phyloP scores from a whole-genome alignment of 2,797 vertebrate species.

The Poeciliopsis gracilis region DNA sequence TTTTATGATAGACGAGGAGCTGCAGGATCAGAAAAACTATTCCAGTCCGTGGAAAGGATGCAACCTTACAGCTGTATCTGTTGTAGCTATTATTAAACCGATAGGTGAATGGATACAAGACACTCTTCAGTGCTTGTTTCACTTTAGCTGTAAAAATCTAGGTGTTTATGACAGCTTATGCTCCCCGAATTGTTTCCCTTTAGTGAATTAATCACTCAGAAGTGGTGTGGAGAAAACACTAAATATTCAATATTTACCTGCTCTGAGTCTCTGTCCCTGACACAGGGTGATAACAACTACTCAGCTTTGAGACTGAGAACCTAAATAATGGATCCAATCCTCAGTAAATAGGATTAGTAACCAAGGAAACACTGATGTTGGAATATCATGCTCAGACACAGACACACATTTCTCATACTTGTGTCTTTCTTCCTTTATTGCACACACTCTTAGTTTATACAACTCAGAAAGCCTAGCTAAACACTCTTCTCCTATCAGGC shows the following conservation, averaged over 20 bases:
- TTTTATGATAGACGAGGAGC: conserved; percentile 32
- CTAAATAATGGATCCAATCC: conserved; percentile 76
- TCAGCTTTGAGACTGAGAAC: conserved; percentile 71
- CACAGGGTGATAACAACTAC: conserved; percentile 75
- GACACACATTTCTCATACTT: conserved; percentile 32
- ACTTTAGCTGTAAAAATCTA: conserved; percentile 15
- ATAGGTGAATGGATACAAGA: conserved; percentile 1
- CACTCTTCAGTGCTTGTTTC: neutral
- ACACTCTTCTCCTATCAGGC: conserved; percentile 22
- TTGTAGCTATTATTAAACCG: conserved; percentile 1
- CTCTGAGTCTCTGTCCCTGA: conserved; percentile 65
- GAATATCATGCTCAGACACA: conserved; percentile 24
- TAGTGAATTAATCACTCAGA: conserved; percentile 45
- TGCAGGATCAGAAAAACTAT: conserved; percentile 17
- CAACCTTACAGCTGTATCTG: conserved; percentile 10
- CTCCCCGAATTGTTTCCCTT: conserved; percentile 45
- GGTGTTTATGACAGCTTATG: conserved; percentile 40
- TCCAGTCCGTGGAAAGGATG: conserved; percentile 42
- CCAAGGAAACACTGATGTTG: conserved; percentile 74
- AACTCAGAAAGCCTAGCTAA: conserved; percentile 16
- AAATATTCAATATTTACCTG: conserved; percentile 58
- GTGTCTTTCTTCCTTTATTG: conserved; percentile 19
- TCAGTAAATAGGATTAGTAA: conserved; percentile 80
- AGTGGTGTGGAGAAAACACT: conserved; percentile 50
- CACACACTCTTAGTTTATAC: conserved; percentile 22